Conservation (phyloP, 2,797 vertebrate genomes). For the Alcedo quadribrachys region DNA sequence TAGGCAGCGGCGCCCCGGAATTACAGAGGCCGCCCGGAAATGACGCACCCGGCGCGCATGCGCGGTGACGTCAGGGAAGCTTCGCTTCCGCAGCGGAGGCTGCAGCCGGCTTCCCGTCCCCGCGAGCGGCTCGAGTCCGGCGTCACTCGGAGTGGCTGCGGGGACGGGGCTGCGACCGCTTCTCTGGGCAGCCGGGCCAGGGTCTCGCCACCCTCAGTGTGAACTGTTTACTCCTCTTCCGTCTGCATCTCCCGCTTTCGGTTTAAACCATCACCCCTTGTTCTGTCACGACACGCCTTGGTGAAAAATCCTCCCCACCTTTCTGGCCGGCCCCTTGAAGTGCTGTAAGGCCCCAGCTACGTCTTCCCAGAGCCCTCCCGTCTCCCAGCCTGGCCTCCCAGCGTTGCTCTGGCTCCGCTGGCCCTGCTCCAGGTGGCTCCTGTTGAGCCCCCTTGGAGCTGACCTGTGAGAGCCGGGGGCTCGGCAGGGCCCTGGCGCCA, state of each 20-base stretch:
- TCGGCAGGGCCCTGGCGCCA: accelerated
- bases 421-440: too few species aligned
- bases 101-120: too few species aligned
- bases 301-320: not conserved
- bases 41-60: not conserved
- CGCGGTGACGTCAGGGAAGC: too few species aligned
- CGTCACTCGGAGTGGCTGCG: too few species aligned
- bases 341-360: not conserved
- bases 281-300: too few species aligned
- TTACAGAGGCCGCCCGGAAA: not conserved
- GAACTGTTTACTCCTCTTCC: too few species aligned
- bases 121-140: not conserved
- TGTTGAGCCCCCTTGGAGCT: not conserved
- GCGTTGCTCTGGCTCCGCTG: not conserved
- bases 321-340: not conserved
- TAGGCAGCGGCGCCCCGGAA: not conserved
- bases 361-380: not conserved
- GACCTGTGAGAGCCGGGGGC: accelerated
- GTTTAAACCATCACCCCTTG: not conserved
- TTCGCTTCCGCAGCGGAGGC: not conserved
- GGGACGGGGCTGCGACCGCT: too few species aligned
- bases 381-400: not conserved
- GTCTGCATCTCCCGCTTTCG: not conserved
- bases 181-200: too few species aligned
- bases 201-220: too few species aligned